These are phyloP conservation scores for Sinhomidia bicolor DNA, from an alignment of 2,888 invertebrate genomes.

Conservation along the genomic window DNA sequence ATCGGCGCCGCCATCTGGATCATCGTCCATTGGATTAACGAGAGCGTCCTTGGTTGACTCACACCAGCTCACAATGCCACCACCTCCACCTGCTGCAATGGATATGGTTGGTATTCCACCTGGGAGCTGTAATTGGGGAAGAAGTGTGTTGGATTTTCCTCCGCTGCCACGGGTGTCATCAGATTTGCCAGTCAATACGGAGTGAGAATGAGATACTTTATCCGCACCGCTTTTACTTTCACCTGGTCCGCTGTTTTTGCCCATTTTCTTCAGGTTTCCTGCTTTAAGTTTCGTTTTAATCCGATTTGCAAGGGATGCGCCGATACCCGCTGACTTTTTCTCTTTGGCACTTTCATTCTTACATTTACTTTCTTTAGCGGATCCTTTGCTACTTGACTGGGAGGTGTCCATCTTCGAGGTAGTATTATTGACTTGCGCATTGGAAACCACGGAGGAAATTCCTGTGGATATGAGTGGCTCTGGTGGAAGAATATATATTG, in stretches of 20 bases:
- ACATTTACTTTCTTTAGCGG: slow-evolving; percentile 2
- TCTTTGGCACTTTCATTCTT: slow-evolving; percentile 17
- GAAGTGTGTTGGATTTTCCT: slow-evolving; percentile 5
- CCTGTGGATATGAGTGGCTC: slow-evolving; percentile 52
- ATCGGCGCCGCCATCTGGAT: slow-evolving; percentile 35
- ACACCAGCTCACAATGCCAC: slow-evolving; percentile 40
- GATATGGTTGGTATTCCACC: slow-evolving; percentile 4
- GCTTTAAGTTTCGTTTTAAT: slow-evolving; percentile 64
- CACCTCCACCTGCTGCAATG: slow-evolving; percentile 15
- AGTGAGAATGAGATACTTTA: background rate
- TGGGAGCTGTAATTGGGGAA: slow-evolving; percentile 11
- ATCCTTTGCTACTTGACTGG: background rate
- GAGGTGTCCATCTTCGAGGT: background rate
- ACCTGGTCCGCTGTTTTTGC: background rate
- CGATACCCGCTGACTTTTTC: slow-evolving; percentile 46
- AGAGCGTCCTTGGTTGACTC: slow-evolving; percentile 7
- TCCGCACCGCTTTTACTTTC: slow-evolving; percentile 12
- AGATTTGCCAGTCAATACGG: background rate
- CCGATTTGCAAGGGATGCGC: slow-evolving; percentile 45
- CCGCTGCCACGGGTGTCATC: background rate
- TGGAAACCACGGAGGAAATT: background rate
- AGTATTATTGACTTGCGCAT: background rate
- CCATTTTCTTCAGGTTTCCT: slow-evolving; percentile 41
- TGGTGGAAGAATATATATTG: slow-evolving; percentile 58
- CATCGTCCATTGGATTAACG: slow-evolving; percentile 39